These are phyloP conservation scores for Pipistrellus pipistrellus DNA, from an alignment of 2,797 vertebrate genomes.

Conservation along the genomic window DNA sequence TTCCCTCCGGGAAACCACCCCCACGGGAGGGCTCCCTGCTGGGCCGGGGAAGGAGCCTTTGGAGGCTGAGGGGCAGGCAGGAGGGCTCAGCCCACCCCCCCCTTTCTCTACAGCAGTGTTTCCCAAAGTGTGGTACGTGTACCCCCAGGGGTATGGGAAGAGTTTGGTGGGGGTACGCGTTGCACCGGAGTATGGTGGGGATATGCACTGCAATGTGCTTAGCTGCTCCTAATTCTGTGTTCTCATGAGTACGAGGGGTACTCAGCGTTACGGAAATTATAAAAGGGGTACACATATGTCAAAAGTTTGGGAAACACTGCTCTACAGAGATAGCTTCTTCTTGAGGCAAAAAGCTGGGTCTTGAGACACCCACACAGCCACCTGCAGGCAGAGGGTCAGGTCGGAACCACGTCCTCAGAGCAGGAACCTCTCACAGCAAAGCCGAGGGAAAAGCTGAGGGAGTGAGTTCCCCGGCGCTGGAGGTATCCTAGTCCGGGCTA, in stretches of 20 bases:
- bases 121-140: no score
- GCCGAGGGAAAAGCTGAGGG: background rate
- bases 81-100: background rate
- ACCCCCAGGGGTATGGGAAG: no score
- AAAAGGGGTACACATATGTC: no score
- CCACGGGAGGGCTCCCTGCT: background rate
- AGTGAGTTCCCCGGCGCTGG: background rate
- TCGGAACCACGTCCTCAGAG: background rate
- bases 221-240: no score
- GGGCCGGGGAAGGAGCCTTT: background rate
- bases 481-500: background rate
- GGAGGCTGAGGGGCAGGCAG: background rate
- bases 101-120: background rate
- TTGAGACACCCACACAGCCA: background rate
- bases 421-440: background rate
- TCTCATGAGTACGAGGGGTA: no score
- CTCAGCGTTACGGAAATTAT: no score
- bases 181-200: no score
- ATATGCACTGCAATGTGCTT: no score
- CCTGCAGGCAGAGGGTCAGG: background rate
- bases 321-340: background rate
- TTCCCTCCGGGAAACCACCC: conserved; percentile 65
- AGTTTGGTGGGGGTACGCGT: no score
- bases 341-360: background rate
- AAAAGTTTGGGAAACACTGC: no score